Evolutionary conservation across 2,797 vertebrate species (phyloP).

Genomic region (Alosa sapidissima): DNA sequence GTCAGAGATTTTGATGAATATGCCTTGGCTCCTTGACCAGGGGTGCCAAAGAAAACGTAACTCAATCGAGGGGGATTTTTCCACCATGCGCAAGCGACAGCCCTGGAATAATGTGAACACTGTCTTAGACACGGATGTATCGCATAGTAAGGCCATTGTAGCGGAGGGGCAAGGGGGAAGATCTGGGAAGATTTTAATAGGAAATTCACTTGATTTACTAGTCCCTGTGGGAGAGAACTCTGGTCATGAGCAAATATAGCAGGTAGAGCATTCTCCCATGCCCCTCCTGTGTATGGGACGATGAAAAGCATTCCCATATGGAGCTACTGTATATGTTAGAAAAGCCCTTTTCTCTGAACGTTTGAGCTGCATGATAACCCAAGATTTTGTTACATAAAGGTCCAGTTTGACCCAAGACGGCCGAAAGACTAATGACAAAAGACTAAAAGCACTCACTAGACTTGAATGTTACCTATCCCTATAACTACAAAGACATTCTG

Average conservation of each 20-base stretch:
- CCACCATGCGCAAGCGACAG: constrained; percentile 60
- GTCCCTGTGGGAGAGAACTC: not conserved
- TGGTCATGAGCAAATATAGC: constrained; percentile 2
- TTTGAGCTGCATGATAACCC: not conserved
- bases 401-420: not conserved
- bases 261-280: constrained; percentile 15
- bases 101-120: constrained; percentile 64
- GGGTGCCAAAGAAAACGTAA: constrained; percentile 76
- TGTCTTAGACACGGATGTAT: constrained; percentile 62
- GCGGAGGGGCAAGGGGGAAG: constrained; percentile 44
- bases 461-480: not conserved
- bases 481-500: not conserved
- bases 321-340: not conserved
- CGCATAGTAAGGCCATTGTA: constrained; percentile 56
- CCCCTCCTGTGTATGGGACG: not conserved
- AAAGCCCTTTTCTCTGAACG: not conserved
- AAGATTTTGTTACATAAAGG: not conserved
- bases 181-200: constrained; percentile 62
- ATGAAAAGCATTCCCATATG: not conserved
- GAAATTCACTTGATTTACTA: constrained; percentile 45
- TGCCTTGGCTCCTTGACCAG: constrained; percentile 59
- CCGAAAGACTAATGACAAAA: not conserved
- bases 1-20: constrained; percentile 71
- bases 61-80: constrained; percentile 66
- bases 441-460: not conserved